Base-by-base conservation (phyloP, 2,113 vertebrate genomes). In the Vulpes lagopus region DNA sequence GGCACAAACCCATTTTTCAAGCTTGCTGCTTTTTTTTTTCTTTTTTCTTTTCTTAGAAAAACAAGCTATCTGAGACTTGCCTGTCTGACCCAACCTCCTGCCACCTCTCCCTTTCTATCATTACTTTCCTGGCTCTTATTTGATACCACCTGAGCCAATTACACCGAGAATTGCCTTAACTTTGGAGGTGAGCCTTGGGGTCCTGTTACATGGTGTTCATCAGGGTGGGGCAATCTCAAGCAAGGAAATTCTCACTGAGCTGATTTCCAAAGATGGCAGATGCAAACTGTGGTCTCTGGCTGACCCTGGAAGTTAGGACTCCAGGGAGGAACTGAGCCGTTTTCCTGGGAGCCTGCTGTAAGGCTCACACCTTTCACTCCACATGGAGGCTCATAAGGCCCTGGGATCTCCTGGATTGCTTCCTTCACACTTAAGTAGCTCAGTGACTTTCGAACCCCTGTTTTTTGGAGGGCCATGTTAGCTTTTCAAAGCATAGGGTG, bases 51-150 rank as follows among this genome's bases (percentile, higher is more conserved):
- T 1, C 88, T 92, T 10, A 95, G 74, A 83, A 49, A 89, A 89
- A 60, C 71, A 90, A 62, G 87, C 16, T 11, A 25, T 55, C 59
- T 20, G 89, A 86, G 69, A n/a, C 86, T 49, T 1, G 2, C 20
- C 30, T 49, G 32, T 76, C 60, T 91, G 25, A 80, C 57, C 86
- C 80, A 60, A 15, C 51, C 96, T 91, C 27, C 78, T 74, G 22
- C 25, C 35, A 4, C 30, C 6, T 25, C 23, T 49, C 5, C 57
- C 65, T 51, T 62, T 80, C 30, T n/a, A 59, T 17, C 76, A 67
- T 84, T 51, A 79, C 73, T 89, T 97, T 96, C 91, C 93, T 97
- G 96, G 93, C 96, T 95, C 30, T 43, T 27, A 81, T n/a, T 74
- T 15, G 53, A 94, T 76, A 80, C 86, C 89, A 71, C 71, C 49